Evolutionary conservation across 2,888 invertebrate species (phyloP).

Genomic region (Drosophila parthenogenetica): DNA sequence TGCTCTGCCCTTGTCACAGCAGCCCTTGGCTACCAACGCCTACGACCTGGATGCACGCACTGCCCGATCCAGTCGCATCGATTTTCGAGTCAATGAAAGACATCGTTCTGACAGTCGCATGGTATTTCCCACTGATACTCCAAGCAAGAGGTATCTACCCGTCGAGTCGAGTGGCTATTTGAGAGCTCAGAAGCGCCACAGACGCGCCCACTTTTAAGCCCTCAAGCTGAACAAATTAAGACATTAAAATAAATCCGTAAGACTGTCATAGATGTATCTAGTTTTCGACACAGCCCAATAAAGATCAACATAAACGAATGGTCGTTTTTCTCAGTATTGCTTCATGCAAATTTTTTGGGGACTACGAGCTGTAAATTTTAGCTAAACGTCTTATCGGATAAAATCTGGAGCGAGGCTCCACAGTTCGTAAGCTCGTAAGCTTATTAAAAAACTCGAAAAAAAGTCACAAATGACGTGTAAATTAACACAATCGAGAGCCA

Average conservation of each 20-base stretch:
- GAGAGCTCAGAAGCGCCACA: slow-evolving; percentile 46
- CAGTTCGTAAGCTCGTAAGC: slow-evolving; percentile 31
- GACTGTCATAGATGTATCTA: slow-evolving; percentile 53
- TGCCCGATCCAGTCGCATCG: slow-evolving; percentile 43
- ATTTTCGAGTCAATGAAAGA: slow-evolving; percentile 63
- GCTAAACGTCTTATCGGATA: slow-evolving; percentile 69
- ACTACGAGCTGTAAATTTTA: slow-evolving; percentile 46
- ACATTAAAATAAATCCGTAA: slow-evolving; percentile 62
- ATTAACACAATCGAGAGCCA: slow-evolving; percentile 65
- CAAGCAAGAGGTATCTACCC: slow-evolving; percentile 42
- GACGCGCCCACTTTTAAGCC: slow-evolving; percentile 39
- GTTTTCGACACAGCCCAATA: slow-evolving; percentile 49
- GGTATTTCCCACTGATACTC: slow-evolving; percentile 55
- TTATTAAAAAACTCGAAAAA: slow-evolving; percentile 43
- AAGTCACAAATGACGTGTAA: slow-evolving; percentile 62
- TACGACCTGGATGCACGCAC: slow-evolving; percentile 59
- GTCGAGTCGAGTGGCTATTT: slow-evolving; percentile 33
- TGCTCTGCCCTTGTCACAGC: slow-evolving; percentile 55
- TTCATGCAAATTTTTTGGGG: slow-evolving; percentile 21
- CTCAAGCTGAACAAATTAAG: slow-evolving; percentile 49
- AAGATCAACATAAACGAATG: slow-evolving; percentile 46
- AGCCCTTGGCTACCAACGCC: slow-evolving; percentile 48
- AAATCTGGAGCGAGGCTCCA: slow-evolving; percentile 59
- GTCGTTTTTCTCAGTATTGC: slow-evolving; percentile 13
- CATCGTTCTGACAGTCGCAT: slow-evolving; percentile 52